Base-by-base conservation (phyloP, 2,888 invertebrate genomes). In the Molorchus minor region DNA sequence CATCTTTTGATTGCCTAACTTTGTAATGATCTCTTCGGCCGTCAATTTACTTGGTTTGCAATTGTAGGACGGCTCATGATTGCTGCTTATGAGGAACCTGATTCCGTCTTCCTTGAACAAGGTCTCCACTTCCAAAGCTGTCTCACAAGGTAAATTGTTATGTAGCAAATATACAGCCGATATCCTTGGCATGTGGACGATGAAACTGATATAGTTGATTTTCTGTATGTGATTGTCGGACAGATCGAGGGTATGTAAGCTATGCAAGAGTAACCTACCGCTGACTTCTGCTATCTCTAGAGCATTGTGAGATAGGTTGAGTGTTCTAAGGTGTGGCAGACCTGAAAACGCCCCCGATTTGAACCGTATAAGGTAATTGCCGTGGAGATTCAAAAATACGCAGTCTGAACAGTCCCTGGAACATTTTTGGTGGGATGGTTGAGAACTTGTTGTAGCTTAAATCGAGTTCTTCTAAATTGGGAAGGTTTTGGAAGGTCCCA, bases 281-380 rank as follows among this genome's bases (percentile, higher is more conserved):
- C 72, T 76, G 1, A 71, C 65, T 51, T 73, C 67, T 2, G 75
- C 62, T 3, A 52, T 41, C 8, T 64, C 56, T 1, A 79, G 69
- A 2, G 56, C 29, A 45, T 78, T 78, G 38, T 67, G 53, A 0
- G 78, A 76, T n/a, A 77, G 41, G 55, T 78, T 78, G 13, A 79
- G 58, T 12, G 59, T 57, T 19, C 72, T 64, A 21, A 79, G 61
- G 56, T 76, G 75, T 0, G 79, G 77, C 35, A 79, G 58, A 3
- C 77, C 76, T 3, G 71, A 63, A 58, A 72, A 79, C 1, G 67
- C 56, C 3, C 76, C 74, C 1, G 76, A 76, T 51, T 72, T 68
- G 4, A 80, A 62, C 54, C 72, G 66, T 1, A 56, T 68, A 3
- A 80, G 56, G 12, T 71, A 69, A 59, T 80, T 80, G 25, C 63